Conservation (phyloP, 2,797 vertebrate species). For the Borostomias antarcticus region DNA sequence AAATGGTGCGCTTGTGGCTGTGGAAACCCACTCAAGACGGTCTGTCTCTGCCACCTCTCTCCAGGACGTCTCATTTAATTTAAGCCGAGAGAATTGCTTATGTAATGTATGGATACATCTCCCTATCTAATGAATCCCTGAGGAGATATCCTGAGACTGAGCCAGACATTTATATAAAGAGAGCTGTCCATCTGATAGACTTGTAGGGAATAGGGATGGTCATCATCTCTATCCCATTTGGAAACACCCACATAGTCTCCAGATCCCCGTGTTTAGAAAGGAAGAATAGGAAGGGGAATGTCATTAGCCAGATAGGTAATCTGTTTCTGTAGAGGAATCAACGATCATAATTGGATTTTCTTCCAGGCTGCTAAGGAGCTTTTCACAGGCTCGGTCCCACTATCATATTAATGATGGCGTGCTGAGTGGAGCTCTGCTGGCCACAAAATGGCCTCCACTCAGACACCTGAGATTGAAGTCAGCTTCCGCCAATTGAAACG, state of each 20-base stretch:
- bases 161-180: slow-evolving; percentile 55
- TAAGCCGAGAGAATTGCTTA: slow-evolving; percentile 38
- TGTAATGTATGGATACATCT: no score
- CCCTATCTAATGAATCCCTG: slow-evolving; percentile 55
- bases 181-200: slow-evolving; percentile 67
- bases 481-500: slow-evolving; percentile 8
- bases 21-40: slow-evolving; percentile 25
- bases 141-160: slow-evolving; percentile 53
- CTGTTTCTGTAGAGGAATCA: slow-evolving; percentile 72
- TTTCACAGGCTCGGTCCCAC: slow-evolving; percentile 57
- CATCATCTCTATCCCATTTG: slow-evolving; percentile 60
- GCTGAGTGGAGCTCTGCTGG: slow-evolving; percentile 46
- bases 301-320: slow-evolving; percentile 74
- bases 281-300: slow-evolving; percentile 71
- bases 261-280: slow-evolving; percentile 63
- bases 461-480: slow-evolving; percentile 48
- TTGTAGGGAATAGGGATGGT: slow-evolving; percentile 63
- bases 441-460: slow-evolving; percentile 45
- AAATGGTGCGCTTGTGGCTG: no score
- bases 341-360: slow-evolving; percentile 77
- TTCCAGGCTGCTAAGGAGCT: slow-evolving; percentile 67
- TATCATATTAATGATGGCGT: slow-evolving; percentile 65
- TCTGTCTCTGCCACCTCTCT: slow-evolving; percentile 37
- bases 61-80: slow-evolving; percentile 38
- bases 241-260: slow-evolving; percentile 59